Conservation (phyloP, 2,113 vertebrate genomes). For the Calyptommatus sinebrachiatus region DNA sequence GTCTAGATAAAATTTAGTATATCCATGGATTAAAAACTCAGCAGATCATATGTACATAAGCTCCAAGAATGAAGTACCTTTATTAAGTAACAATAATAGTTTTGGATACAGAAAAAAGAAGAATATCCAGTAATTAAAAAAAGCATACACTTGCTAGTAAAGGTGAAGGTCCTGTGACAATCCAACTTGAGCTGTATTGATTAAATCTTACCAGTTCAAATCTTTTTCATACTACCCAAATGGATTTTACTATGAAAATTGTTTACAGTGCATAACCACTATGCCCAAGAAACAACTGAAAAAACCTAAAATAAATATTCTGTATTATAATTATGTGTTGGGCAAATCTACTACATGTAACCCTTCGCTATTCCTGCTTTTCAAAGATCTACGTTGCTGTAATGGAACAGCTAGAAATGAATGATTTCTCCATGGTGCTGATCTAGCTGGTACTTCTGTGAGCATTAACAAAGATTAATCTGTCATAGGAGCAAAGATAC, state of each 20-base stretch:
- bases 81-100: no score
- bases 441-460: neutral
- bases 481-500: neutral
- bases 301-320: neutral
- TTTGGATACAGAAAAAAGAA: neutral
- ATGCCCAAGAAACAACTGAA: neutral
- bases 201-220: neutral
- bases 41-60: no score
- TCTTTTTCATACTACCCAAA: neutral
- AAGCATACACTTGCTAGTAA: neutral
- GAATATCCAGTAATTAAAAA: neutral
- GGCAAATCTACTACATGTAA: neutral
- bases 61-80: neutral
- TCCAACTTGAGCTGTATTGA: neutral
- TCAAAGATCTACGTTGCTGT: neutral
- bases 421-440: conserved; percentile 8
- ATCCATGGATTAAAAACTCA: neutral
- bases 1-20: neutral
- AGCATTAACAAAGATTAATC: neutral
- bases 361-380: neutral
- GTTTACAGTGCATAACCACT: neutral
- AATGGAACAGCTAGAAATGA: neutral
- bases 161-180: neutral
- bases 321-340: neutral
- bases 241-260: neutral